These are phyloP conservation scores for Meloidogyne chitwoodi DNA, from an alignment of 1,140 invertebrate genomes.

Conservation along the genomic window DNA sequence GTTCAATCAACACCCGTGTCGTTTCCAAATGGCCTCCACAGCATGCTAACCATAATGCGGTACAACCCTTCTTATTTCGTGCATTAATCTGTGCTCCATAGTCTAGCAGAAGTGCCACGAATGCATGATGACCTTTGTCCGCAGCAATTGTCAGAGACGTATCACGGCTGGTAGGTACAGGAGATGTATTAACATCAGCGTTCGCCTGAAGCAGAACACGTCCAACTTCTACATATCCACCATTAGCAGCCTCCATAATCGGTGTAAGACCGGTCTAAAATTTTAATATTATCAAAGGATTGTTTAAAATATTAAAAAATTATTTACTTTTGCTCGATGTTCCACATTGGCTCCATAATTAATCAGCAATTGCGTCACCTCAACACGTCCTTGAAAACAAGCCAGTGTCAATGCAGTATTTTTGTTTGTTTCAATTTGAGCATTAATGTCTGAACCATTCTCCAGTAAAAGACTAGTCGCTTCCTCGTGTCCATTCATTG, in stretches of 20 bases:
- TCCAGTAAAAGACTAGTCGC: constrained; percentile 91
- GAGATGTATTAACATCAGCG: constrained; percentile 95
- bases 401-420: constrained; percentile 97
- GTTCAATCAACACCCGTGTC: constrained; percentile 81
- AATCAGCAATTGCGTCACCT: constrained; percentile 89
- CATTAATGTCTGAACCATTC: constrained; percentile 98
- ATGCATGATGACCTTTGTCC: constrained; percentile 94
- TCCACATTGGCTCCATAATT: constrained; percentile 97
- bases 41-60: constrained; percentile 89
- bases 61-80: constrained; percentile 99
- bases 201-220: constrained; percentile 88
- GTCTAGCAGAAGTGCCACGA: constrained; percentile 76
- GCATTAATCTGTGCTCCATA: constrained; percentile 74
- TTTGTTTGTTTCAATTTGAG: constrained; percentile 98
- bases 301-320: not conserved
- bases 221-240: constrained; percentile 96
- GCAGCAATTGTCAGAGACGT: constrained; percentile 97
- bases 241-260: constrained; percentile 97
- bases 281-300: not conserved
- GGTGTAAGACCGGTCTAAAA: constrained; percentile 86
- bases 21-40: constrained; percentile 83
- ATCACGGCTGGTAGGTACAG: constrained; percentile 91
- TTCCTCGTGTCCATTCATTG: constrained; percentile 87
- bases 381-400: constrained; percentile 96
- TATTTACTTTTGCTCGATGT: constrained; percentile 84